A percentile compares a stretch with the other conserved stretches of the same genome.
Evolutionary conservation across 2,797 vertebrate species (phyloP).

Genomic region (Cyprinodon diabolis): DNA sequence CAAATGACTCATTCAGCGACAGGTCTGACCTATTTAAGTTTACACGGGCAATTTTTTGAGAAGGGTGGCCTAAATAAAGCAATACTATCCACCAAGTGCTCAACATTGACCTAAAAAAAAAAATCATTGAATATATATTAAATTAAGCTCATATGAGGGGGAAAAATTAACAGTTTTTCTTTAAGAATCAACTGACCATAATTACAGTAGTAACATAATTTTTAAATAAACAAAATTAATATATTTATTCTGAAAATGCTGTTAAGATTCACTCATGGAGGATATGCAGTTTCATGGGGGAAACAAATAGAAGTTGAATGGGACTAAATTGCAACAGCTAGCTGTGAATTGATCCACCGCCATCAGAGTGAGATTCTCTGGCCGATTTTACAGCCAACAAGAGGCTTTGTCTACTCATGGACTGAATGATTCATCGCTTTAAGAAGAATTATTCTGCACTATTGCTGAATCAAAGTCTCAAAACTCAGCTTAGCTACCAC

Average conservation of each 20-base stretch:
- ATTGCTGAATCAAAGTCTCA: conserved; percentile 83
- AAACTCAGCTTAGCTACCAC: conserved; percentile 75
- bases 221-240: background rate
- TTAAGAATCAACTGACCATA: too few relatives aligned
- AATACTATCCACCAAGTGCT: too few relatives aligned
- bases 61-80: too few relatives aligned
- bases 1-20: too few relatives aligned
- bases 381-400: conserved; percentile 26
- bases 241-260: background rate
- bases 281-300: background rate
- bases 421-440: conserved; percentile 42
- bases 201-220: background rate
- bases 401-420: conserved; percentile 53
- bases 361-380: background rate
- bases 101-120: too few relatives aligned
- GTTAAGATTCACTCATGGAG: too few relatives aligned
- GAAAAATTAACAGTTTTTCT: too few relatives aligned
- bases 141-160: too few relatives aligned
- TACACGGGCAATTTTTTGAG: too few relatives aligned
- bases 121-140: too few relatives aligned
- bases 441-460: conserved; percentile 77
- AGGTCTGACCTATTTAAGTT: too few relatives aligned
- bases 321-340: background rate
- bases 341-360: background rate
- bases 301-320: background rate